phyloP scores from a whole-genome alignment of 2,113 vertebrate species.

The Macaca fascicularis region DNA sequence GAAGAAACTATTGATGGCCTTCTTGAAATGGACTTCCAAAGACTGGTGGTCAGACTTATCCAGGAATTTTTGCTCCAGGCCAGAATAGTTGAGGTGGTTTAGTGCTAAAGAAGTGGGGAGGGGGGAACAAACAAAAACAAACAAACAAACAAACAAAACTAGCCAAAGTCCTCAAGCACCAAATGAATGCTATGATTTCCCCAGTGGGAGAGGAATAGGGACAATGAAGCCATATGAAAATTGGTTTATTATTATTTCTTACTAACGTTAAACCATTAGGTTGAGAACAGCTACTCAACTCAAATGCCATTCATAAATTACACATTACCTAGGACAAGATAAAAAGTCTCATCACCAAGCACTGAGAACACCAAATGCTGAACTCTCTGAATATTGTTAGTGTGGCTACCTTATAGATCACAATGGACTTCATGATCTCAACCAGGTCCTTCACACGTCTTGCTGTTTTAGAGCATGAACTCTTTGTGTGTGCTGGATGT shows the following conservation, averaged over 20 bases:
- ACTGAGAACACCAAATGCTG: slow-evolving; percentile 93
- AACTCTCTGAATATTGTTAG: slow-evolving; percentile 90
- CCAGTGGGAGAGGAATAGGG: slow-evolving; percentile 88
- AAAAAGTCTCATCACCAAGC: slow-evolving; percentile 93
- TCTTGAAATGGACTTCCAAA: slow-evolving; percentile 93
- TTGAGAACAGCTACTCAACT: slow-evolving; percentile 89
- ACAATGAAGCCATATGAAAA: slow-evolving; percentile 94
- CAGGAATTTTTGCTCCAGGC: slow-evolving; percentile 93
- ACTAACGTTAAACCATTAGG: slow-evolving; percentile 91
- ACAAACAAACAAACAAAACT: slow-evolving; percentile 86
- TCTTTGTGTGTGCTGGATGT: not conserved
- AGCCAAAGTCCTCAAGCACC: slow-evolving; percentile 88
- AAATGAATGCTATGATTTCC: slow-evolving; percentile 94
- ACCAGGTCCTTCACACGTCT: not conserved
- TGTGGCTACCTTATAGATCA: slow-evolving; percentile 85
- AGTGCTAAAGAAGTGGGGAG: slow-evolving; percentile 85
- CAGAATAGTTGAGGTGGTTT: slow-evolving; percentile 89
- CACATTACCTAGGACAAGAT: slow-evolving; percentile 90
- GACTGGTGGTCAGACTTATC: slow-evolving; percentile 88
- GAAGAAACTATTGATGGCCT: slow-evolving; percentile 91
- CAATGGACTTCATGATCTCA: slow-evolving; percentile 91
- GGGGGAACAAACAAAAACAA: too few relatives aligned
- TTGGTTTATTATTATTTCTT: slow-evolving; percentile 92
- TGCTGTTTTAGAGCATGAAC: not conserved
- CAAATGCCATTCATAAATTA: slow-evolving; percentile 88